These are phyloP conservation scores for Euzophera pinguis DNA, from an alignment of 2,888 invertebrate genomes.

Conservation along the genomic window DNA sequence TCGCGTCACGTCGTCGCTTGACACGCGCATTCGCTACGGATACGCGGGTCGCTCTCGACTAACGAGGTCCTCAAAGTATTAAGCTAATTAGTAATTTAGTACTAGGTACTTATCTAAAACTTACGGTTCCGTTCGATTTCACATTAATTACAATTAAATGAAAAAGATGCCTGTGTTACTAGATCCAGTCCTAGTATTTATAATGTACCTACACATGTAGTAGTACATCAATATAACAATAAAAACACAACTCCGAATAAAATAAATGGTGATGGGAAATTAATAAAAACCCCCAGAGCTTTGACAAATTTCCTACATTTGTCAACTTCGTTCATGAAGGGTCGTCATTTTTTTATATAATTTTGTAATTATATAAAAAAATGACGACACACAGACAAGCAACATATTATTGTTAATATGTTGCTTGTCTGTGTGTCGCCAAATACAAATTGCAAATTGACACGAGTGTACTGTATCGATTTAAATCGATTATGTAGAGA, in stretches of 20 bases:
- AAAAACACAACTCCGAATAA: background rate
- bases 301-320: conserved; percentile 4
- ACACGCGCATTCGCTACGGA: no score
- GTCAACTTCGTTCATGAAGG: background rate
- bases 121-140: no score
- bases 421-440: conserved; percentile 2
- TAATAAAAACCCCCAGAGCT: background rate
- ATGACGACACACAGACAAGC: background rate
- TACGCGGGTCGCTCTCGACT: no score
- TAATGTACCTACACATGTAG: no score
- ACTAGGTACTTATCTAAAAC: no score
- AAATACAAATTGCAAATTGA: conserved; percentile 1
- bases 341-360: conserved; percentile 4
- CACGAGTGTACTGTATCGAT: background rate
- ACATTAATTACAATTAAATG: no score
- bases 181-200: no score
- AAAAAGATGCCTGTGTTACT: no score
- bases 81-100: no score
- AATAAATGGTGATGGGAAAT: conserved; percentile 2
- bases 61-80: no score
- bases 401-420: conserved; percentile 7
- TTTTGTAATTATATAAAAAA: no score
- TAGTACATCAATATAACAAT: background rate
- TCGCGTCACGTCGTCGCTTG: no score
- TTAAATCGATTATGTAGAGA: background rate